These are phyloP conservation scores for Pecten maximus DNA, from an alignment of 2,888 invertebrate species.

Conservation along the genomic window DNA sequence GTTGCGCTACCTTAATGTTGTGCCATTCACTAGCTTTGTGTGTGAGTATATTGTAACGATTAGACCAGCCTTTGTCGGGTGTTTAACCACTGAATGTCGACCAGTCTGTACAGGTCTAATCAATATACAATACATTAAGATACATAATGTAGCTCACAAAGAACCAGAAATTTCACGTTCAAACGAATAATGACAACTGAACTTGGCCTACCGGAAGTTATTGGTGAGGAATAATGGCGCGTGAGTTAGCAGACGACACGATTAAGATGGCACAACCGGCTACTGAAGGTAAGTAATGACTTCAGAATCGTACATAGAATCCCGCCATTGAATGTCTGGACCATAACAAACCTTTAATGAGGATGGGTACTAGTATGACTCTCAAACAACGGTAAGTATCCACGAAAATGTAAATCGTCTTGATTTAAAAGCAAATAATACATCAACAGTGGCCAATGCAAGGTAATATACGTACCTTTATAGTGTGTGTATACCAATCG, in stretches of 20 bases:
- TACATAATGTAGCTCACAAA: conserved; percentile 6
- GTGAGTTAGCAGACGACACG: conserved; percentile 4
- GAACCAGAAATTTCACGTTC: conserved; percentile 23
- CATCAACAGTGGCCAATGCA: no score
- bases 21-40: neutral
- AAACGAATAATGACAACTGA: conserved; percentile 32
- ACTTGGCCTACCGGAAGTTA: neutral
- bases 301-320: neutral
- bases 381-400: neutral
- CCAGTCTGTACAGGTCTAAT: neutral
- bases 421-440: no score
- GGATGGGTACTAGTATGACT: neutral
- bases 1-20: neutral
- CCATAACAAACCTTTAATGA: neutral
- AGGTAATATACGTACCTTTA: no score
- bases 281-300: neutral
- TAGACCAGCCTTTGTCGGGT: neutral
- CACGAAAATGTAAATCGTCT: neutral
- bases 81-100: neutral
- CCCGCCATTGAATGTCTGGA: neutral
- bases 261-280: neutral
- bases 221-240: conserved; percentile 15
- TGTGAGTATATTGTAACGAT: conserved; percentile 10
- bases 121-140: conserved; percentile 27
- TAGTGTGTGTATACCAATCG: neutral